phyloP scores from a whole-genome alignment of 2,797 vertebrate species.

The Tiaroga cobitis region DNA sequence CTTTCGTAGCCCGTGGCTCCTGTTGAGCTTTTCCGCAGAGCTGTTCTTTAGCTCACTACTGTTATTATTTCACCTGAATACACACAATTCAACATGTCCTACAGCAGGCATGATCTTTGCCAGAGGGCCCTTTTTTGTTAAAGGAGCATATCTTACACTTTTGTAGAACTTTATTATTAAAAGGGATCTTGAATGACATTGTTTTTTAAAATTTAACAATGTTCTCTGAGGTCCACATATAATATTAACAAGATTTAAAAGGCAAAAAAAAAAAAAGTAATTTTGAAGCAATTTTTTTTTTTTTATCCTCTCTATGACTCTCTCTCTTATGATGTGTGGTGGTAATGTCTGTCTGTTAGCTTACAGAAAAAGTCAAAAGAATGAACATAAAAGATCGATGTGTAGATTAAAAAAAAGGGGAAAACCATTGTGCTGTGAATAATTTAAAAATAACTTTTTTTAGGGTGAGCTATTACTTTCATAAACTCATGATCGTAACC shows the following conservation, averaged over 20 bases:
- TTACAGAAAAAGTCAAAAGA: neutral
- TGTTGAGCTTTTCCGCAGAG: constrained; percentile 41
- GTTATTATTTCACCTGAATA: constrained; percentile 16
- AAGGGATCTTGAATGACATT: neutral
- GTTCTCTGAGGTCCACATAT: neutral
- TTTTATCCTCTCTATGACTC: neutral
- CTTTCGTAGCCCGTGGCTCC: constrained; percentile 53
- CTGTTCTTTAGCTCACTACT: constrained; percentile 42
- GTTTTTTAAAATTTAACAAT: neutral
- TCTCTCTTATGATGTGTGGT: neutral
- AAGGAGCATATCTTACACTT: neutral
- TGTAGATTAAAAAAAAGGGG: neutral
- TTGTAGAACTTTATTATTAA: neutral
- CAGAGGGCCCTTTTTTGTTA: neutral
- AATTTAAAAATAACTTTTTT: constrained; percentile 1
- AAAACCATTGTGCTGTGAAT: neutral
- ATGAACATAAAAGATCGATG: neutral
- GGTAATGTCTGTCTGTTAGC: neutral
- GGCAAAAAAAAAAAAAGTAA: neutral
- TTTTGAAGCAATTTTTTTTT: neutral
- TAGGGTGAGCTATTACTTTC: constrained; percentile 1
- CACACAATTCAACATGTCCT: constrained; percentile 9
- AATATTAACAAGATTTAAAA: neutral
- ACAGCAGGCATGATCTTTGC: neutral
- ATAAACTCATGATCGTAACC: constrained; percentile 14